Evolutionary conservation across 2,888 invertebrate species (phyloP).

Genomic region (Drosophila leonis): DNA sequence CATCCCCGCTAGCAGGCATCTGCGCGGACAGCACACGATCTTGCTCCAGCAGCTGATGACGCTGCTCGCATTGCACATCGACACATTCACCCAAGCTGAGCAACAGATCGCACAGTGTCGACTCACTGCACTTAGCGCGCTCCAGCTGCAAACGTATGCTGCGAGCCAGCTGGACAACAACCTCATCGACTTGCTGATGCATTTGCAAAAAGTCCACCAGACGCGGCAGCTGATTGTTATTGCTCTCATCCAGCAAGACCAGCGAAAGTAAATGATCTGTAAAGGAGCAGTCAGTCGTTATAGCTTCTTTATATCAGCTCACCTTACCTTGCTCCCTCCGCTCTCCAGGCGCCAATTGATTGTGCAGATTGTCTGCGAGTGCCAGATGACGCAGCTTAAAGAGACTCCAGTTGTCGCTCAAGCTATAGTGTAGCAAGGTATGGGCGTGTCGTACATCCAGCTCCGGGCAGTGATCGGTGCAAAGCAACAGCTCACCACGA

Average conservation of each 20-base stretch:
- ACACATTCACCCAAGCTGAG: constrained; percentile 49
- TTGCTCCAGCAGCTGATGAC: constrained; percentile 37
- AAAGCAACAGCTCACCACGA: constrained; percentile 41
- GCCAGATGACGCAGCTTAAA: constrained; percentile 59
- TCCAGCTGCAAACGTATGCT: constrained; percentile 43
- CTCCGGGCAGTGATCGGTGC: constrained; percentile 68
- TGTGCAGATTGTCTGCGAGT: constrained; percentile 43
- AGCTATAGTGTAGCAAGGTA: constrained; percentile 55
- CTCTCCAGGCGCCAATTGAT: constrained; percentile 20
- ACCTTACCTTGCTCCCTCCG: background rate
- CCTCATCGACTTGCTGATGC: constrained; percentile 50
- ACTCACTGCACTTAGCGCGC: constrained; percentile 4
- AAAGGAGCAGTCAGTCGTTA: background rate
- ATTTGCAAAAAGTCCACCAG: constrained; percentile 57
- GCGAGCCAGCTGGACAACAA: constrained; percentile 34
- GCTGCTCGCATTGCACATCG: constrained; percentile 37
- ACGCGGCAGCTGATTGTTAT: constrained; percentile 58
- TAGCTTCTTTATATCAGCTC: background rate
- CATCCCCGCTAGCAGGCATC: constrained; percentile 45
- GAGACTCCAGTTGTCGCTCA: constrained; percentile 59
- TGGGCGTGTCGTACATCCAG: constrained; percentile 54
- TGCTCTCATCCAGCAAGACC: constrained; percentile 53
- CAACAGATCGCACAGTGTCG: constrained; percentile 41
- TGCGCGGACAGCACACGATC: constrained; percentile 21
- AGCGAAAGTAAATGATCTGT: constrained; percentile 41